A percentile compares a stretch with the other conserved stretches of the same genome.
Conservation (phyloP, 2,797 vertebrate genomes). For the Spinus pinus region DNA sequence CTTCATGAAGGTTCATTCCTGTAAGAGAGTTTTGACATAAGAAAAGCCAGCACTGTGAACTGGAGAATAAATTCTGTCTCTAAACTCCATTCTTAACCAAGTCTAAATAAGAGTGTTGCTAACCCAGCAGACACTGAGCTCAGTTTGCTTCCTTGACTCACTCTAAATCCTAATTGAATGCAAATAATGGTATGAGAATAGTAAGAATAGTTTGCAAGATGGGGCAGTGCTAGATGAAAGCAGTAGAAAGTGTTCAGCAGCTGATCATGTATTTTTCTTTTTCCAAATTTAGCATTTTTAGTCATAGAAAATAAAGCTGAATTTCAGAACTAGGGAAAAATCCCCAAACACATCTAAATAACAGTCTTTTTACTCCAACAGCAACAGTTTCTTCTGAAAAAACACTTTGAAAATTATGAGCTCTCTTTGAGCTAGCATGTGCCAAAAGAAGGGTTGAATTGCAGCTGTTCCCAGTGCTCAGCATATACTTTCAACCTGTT, state of each 20-base stretch:
- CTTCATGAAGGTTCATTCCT: neutral
- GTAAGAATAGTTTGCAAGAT: neutral
- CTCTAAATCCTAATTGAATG: neutral
- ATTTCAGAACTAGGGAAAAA: neutral
- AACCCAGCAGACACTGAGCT: neutral
- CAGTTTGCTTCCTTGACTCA: neutral
- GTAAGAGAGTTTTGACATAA: neutral
- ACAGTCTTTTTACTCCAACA: neutral
- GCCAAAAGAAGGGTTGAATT: neutral
- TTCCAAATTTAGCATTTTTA: neutral
- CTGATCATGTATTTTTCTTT: neutral
- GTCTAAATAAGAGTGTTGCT: neutral
- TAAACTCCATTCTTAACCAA: neutral
- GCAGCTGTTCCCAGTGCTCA: slow-evolving; percentile 5
- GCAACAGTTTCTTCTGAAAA: neutral
- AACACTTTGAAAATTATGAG: neutral
- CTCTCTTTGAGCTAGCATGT: neutral
- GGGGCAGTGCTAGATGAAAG: neutral
- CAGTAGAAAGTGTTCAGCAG: neutral
- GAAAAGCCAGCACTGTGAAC: neutral
- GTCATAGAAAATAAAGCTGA: neutral
- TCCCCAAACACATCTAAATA: neutral
- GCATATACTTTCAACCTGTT: neutral
- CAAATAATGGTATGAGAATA: neutral
- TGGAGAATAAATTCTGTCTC: neutral